Base-by-base conservation (phyloP, 1,140 invertebrate species). In the Heliconius congener region DNA sequence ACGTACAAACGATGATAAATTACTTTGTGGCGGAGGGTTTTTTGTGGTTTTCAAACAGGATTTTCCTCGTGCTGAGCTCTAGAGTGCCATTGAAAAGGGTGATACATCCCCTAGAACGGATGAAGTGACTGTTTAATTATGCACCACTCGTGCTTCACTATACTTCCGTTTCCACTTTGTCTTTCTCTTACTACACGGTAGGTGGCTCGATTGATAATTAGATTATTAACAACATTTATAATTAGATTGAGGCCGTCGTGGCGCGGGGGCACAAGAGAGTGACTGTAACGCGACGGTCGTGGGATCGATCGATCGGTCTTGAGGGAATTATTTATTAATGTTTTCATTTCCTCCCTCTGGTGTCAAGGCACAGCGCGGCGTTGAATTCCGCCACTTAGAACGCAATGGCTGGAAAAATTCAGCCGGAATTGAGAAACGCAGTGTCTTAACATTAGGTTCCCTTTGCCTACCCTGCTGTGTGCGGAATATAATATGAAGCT, bases 41-140 rank as follows among this genome's bases (percentile, higher is more conserved):
- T 79, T 74, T 74, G 71, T 57, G 18, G 72, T 37, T 55, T 8
- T 60, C 50, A 27, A 75, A 72, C 73, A 79, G 70, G 70, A 75
- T 75, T 75, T 75, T 71, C 78, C 73, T 76, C 23, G 50, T 76
- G 52, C 30, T 72, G 74, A 46, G 50, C 52, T 76, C 46, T 55
- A 76, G 27, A 79, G 74, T 72, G 37, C 72, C 66, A 76, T 79
- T 79, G 74, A 79, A 23, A 52, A 42, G 71, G 73, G 39, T 74
- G 78, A 79, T 79, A 79, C 73, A 79, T 73, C 73, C 72, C 57
- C 70, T 76, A 71, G n/a, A 34, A 4, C 23, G 18, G 39, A 5
- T 74, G 57, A 72, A 76, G 78, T 39, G 46, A 52, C 78, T 76
- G 52, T 79, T 79, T 79, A 74, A 79, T 79, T 79, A 79, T 79